Conservation (phyloP, 2,888 invertebrate genomes). For the Caenorhabditis afra region DNA sequence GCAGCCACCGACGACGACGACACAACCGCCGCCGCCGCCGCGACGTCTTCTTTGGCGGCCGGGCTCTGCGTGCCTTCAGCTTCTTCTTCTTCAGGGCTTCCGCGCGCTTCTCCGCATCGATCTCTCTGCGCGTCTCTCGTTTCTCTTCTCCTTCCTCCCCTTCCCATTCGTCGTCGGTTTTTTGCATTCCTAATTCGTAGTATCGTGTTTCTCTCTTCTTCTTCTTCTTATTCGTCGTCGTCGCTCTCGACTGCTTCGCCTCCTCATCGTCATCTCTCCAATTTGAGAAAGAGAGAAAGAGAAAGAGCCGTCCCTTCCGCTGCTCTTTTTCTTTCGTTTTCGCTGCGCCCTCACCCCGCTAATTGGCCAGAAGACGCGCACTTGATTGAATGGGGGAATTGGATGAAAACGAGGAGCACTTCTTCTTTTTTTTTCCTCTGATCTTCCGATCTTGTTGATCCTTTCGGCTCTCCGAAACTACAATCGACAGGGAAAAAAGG, state of each 20-base stretch:
- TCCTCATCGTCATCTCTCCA: constrained; percentile 32
- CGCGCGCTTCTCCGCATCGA: constrained; percentile 46
- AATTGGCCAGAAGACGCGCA: constrained; percentile 5
- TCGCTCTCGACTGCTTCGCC: constrained; percentile 5
- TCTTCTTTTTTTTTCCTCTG: neutral
- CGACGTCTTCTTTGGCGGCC: constrained; percentile 19
- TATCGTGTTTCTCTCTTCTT: constrained; percentile 61
- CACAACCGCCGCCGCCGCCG: constrained; percentile 19
- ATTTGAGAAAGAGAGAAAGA: constrained; percentile 1
- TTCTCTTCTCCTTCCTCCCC: no score
- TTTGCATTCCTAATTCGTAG: constrained; percentile 59
- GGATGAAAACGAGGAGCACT: neutral
- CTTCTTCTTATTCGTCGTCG: constrained; percentile 40
- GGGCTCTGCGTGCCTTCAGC: constrained; percentile 42
- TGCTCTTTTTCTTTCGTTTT: constrained; percentile 2
- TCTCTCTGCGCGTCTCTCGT: constrained; percentile 42
- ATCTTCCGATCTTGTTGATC: constrained; percentile 5
- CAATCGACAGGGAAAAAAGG: no score
- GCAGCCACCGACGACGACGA: no score
- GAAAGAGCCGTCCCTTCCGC: neutral
- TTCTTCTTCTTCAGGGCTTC: constrained; percentile 44
- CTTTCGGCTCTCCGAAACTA: neutral
- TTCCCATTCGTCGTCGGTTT: constrained; percentile 9
- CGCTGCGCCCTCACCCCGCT: neutral
- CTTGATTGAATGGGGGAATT: neutral